These are phyloP conservation scores for Eueides isabella DNA, from an alignment of 1,140 invertebrate genomes.

Conservation along the genomic window DNA sequence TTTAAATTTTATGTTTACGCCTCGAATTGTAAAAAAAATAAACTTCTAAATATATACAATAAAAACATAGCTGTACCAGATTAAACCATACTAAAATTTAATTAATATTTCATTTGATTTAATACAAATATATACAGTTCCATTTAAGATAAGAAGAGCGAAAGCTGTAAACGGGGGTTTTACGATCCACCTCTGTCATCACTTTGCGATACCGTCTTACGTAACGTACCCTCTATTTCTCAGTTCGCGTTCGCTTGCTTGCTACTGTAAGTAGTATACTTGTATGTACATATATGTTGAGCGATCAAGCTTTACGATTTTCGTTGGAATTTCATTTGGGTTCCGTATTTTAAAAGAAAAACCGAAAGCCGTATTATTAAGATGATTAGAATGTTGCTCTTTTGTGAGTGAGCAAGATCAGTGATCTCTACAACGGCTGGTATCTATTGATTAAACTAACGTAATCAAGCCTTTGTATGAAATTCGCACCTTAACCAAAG, in stretches of 20 bases:
- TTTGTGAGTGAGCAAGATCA: too few species aligned
- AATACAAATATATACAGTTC: constrained; percentile 27
- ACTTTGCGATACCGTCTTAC: constrained; percentile 21
- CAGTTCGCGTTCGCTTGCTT: background rate
- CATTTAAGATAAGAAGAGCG: constrained; percentile 25
- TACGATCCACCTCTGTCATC: constrained; percentile 30
- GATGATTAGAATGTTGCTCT: too few species aligned
- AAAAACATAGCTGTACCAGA: background rate
- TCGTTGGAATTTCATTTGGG: background rate
- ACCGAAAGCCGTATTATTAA: too few species aligned
- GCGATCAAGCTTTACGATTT: background rate
- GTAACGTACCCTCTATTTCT: background rate
- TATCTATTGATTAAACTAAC: too few species aligned
- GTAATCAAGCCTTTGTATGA: too few species aligned
- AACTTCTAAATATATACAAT: too few species aligned
- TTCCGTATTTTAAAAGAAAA: too few species aligned
- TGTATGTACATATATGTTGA: background rate
- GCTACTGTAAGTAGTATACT: background rate
- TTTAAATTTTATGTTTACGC: too few species aligned
- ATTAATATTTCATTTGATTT: background rate
- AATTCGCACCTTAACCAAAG: too few species aligned
- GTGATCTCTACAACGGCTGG: too few species aligned
- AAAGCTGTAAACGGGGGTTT: constrained; percentile 18
- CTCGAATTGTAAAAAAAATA: too few species aligned
- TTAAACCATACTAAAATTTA: background rate